Percentiles rank a stretch among this genome's conserved stretches.
Evolutionary conservation across 2,113 vertebrate species (phyloP).

Genomic region (Macaca nemestrina): DNA sequence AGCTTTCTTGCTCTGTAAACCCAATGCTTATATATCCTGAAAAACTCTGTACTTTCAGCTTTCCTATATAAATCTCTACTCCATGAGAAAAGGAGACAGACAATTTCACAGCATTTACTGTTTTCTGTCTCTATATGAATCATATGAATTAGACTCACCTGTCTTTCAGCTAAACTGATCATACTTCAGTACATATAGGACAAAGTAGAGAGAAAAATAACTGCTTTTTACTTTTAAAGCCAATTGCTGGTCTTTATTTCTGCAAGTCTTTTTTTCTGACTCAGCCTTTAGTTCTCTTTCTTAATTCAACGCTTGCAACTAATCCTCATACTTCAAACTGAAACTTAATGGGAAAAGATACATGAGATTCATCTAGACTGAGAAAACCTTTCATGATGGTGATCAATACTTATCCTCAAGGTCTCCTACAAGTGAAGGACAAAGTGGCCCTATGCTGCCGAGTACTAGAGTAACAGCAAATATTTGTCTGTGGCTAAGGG

Average conservation of each 20-base stretch:
- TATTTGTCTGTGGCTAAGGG: conserved; percentile 59
- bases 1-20: neutral
- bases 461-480: conserved; percentile 63
- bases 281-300: conserved; percentile 21
- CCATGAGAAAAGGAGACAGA: neutral
- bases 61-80: neutral
- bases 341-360: conserved; percentile 8
- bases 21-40: neutral
- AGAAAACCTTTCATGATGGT: conserved; percentile 26
- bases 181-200: neutral
- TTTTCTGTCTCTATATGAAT: neutral
- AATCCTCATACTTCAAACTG: conserved; percentile 13
- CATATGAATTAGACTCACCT: neutral
- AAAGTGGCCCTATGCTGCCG: conserved; percentile 15
- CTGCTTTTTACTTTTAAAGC: conserved; percentile 24
- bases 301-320: conserved; percentile 30
- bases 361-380: conserved; percentile 16
- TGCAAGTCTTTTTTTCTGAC: neutral
- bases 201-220: neutral
- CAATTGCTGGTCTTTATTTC: neutral
- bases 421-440: conserved; percentile 32
- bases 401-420: conserved; percentile 39
- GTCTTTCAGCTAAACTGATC: neutral
- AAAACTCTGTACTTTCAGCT: neutral
- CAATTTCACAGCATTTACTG: neutral